phyloP scores from a whole-genome alignment of 2,797 vertebrate genomes.

The Chanos chanos region DNA sequence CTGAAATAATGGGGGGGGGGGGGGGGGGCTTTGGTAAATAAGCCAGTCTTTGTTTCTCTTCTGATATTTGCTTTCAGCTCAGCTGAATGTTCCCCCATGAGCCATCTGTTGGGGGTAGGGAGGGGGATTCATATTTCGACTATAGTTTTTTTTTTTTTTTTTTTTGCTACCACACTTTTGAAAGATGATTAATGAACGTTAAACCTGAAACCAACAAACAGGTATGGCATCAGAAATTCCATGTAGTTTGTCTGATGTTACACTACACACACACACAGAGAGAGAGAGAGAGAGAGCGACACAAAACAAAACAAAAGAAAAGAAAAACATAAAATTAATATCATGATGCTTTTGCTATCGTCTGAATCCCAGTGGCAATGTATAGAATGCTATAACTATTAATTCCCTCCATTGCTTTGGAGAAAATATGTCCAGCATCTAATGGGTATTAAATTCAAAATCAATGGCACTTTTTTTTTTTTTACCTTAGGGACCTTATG shows the following conservation, averaged over 20 bases:
- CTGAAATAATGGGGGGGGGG: slow-evolving; percentile 20
- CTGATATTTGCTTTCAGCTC: slow-evolving; percentile 19
- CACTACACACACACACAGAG: neutral
- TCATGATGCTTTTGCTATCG: no score
- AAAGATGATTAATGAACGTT: neutral
- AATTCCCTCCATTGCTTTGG: no score
- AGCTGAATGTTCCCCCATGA: neutral
- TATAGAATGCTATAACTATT: no score
- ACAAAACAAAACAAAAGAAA: no score
- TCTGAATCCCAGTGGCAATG: no score
- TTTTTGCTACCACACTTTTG: no score
- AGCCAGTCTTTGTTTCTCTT: slow-evolving; percentile 10
- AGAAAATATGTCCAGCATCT: no score
- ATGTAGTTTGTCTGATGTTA: neutral
- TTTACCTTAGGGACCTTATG: no score
- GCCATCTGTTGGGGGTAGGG: neutral
- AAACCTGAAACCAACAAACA: neutral
- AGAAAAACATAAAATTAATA: no score
- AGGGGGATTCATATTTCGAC: slow-evolving; percentile 1
- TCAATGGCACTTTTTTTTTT: no score
- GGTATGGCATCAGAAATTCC: neutral
- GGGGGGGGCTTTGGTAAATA: slow-evolving; percentile 9
- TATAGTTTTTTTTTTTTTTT: neutral
- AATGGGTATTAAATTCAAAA: no score
- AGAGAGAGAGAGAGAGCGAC: no score